Evolutionary conservation across 1,140 invertebrate genomes (phyloP).

Genomic region (Lutraria rhynchaena): DNA sequence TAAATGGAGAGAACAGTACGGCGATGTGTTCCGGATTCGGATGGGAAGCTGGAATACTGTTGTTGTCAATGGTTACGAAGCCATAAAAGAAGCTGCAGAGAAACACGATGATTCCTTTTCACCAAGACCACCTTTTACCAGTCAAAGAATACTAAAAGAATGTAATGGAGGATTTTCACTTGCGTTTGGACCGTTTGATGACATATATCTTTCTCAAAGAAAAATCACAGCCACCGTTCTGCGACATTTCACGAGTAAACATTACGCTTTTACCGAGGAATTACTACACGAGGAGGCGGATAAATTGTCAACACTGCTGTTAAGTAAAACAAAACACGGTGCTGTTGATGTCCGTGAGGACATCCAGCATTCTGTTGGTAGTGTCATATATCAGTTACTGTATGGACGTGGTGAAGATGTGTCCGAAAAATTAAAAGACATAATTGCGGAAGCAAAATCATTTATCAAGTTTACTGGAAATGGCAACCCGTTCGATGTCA

Average conservation of each 20-base stretch:
- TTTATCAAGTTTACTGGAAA: conserved; percentile 12
- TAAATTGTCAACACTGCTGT: background rate
- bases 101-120: background rate
- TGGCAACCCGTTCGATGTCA: background rate
- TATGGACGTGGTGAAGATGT: background rate
- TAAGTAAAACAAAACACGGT: background rate
- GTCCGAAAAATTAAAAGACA: background rate
- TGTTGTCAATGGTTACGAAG: conserved; percentile 37
- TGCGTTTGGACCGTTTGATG: conserved; percentile 8
- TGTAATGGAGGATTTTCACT: background rate
- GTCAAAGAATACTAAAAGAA: background rate
- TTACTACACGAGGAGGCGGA: background rate
- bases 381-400: background rate
- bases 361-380: conserved; percentile 6
- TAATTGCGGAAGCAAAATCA: background rate
- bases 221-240: background rate
- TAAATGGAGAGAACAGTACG: conserved; percentile 18
- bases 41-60: conserved; percentile 50
- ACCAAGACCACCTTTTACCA: conserved; percentile 6
- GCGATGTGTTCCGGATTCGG: conserved; percentile 41
- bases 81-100: conserved; percentile 10
- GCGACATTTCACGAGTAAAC: background rate
- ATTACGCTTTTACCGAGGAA: background rate
- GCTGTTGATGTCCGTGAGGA: background rate
- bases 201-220: background rate